Conservation (phyloP, 2,888 invertebrate species). For the Drosophila parthenogenetica region DNA sequence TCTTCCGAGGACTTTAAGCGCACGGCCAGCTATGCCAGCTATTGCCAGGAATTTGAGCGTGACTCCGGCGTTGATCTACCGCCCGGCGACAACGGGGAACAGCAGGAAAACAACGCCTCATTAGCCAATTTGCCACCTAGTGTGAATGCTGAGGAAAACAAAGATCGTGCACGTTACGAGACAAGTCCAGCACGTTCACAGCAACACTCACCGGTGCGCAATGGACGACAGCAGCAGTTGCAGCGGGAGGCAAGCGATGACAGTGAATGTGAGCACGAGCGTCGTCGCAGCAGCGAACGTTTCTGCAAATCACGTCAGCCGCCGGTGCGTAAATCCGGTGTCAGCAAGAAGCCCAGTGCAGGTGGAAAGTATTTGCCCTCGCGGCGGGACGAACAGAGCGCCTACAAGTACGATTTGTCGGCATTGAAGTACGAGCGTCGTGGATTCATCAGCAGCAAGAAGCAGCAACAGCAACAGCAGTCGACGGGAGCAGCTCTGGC, state of each 20-base stretch:
- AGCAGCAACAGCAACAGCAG: slow-evolving; percentile 62
- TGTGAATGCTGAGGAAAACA: slow-evolving; percentile 68
- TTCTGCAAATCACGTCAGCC: slow-evolving; percentile 88
- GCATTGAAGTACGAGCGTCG: slow-evolving; percentile 84
- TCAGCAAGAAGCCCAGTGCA: slow-evolving; percentile 80
- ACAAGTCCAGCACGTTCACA: slow-evolving; percentile 85
- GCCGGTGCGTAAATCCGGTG: slow-evolving; percentile 86
- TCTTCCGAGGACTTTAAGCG: slow-evolving; percentile 83
- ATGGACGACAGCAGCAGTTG: slow-evolving; percentile 39
- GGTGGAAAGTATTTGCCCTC: slow-evolving; percentile 78
- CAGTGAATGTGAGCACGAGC: slow-evolving; percentile 88
- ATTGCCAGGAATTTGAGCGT: slow-evolving; percentile 74
- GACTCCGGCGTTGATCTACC: slow-evolving; percentile 50
- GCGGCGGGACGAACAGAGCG: slow-evolving; percentile 82
- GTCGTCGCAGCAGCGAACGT: slow-evolving; percentile 88
- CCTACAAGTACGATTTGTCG: slow-evolving; percentile 84
- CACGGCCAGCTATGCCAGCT: slow-evolving; percentile 77
- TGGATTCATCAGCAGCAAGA: slow-evolving; percentile 84
- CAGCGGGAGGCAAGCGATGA: slow-evolving; percentile 85
- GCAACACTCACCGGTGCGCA: slow-evolving; percentile 82
- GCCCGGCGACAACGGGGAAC: slow-evolving; percentile 29
- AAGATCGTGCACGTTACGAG: slow-evolving; percentile 80
- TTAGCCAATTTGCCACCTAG: slow-evolving; percentile 71
- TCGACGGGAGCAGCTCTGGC: slow-evolving; percentile 35
- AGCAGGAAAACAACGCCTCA: slow-evolving; percentile 79